A percentile compares a stretch with the other conserved stretches of the same genome.
Evolutionary conservation across 2,113 vertebrate genomes (phyloP).

Genomic region (Meleagris gallopavo): DNA sequence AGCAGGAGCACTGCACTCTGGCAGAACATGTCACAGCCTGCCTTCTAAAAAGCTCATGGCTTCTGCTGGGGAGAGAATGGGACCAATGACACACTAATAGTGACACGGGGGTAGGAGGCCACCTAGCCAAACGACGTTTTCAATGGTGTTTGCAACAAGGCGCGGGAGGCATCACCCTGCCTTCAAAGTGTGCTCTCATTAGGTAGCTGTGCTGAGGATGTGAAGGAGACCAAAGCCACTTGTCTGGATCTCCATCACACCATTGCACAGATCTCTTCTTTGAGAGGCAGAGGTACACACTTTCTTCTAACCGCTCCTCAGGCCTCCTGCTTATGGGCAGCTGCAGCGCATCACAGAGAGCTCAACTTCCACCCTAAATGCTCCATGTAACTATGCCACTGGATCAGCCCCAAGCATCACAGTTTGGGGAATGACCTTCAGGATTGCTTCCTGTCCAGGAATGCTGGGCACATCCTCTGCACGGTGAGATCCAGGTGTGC

Average conservation of each 20-base stretch:
- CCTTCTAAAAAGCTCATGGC: not conserved
- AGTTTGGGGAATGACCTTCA: rapidly evolving
- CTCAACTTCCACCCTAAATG: no score
- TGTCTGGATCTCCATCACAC: not conserved
- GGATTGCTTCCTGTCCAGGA: not conserved
- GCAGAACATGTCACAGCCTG: not conserved
- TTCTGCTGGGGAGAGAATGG: not conserved
- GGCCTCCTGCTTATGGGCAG: no score
- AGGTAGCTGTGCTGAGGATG: not conserved
- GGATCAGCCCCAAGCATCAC: not conserved
- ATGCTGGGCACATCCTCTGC: no score
- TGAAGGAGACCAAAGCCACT: not conserved
- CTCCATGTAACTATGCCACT: not conserved
- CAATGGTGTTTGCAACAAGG: not conserved
- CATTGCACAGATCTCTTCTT: not conserved
- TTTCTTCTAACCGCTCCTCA: not conserved
- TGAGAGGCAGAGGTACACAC: not conserved
- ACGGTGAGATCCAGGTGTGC: no score
- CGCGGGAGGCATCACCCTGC: not conserved
- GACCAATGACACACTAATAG: not conserved
- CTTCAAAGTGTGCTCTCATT: not conserved
- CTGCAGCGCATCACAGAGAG: no score
- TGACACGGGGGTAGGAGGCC: not conserved
- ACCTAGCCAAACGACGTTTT: not conserved
- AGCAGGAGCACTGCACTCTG: not conserved